Conservation (phyloP, 2,888 invertebrate species). For the Diplazon laetatorius region DNA sequence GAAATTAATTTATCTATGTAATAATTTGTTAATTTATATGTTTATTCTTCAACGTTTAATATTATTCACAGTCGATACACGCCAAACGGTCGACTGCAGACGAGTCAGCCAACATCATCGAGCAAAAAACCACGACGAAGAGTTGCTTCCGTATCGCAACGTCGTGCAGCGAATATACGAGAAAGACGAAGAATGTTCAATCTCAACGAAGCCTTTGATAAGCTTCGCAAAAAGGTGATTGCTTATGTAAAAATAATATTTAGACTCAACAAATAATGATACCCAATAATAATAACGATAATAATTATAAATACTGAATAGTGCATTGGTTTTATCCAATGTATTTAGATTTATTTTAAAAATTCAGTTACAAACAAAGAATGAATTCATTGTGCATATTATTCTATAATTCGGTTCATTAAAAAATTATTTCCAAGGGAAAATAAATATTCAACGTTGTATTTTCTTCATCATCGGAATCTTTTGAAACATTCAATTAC, state of each 20-base stretch:
- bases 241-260: neutral
- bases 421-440: too few relatives aligned
- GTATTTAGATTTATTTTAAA: neutral
- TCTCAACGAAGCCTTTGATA: constrained; percentile 97
- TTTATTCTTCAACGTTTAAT: neutral
- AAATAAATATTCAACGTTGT: neutral
- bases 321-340: too few relatives aligned
- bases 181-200: constrained; percentile 97
- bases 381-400: neutral
- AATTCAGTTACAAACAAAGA: constrained; percentile 1
- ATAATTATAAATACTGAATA: too few relatives aligned
- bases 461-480: too few relatives aligned
- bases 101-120: constrained; percentile 76
- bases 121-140: constrained; percentile 92
- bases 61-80: constrained; percentile 75
- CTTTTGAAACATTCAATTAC: too few relatives aligned
- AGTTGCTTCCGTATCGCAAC: constrained; percentile 94
- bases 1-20: neutral
- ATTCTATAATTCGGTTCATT: neutral
- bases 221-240: constrained; percentile 91
- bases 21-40: constrained; percentile 5
- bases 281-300: neutral
- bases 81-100: constrained; percentile 78
- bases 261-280: neutral
- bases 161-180: constrained; percentile 95